Evolutionary conservation across 2,113 vertebrate species (phyloP).

Genomic region (Tachuris rubrigastra): DNA sequence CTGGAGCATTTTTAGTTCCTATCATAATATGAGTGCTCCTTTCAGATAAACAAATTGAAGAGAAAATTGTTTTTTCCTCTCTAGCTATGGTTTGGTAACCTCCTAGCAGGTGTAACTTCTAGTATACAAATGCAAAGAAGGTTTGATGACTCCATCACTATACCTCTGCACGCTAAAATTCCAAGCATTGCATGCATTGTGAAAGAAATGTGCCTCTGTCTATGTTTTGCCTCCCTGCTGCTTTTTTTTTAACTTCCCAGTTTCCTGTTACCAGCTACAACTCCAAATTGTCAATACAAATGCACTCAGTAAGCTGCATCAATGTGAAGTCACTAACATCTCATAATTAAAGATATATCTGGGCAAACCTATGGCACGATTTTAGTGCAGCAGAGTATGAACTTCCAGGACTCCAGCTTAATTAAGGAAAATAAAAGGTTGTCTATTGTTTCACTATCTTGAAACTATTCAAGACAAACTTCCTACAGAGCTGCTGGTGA

Average conservation of each 20-base stretch:
- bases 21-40: neutral
- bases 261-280: neutral
- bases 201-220: neutral
- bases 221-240: neutral
- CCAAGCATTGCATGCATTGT: neutral
- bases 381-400: neutral
- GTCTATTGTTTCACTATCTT: neutral
- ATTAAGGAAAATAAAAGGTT: neutral
- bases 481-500: neutral
- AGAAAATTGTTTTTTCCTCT: neutral
- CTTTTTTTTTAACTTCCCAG: neutral
- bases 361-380: neutral
- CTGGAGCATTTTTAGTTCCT: neutral
- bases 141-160: neutral
- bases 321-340: neutral
- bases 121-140: neutral
- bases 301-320: neutral
- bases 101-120: neutral
- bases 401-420: neutral
- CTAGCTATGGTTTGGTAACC: neutral
- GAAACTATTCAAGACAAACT: neutral
- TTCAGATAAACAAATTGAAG: neutral
- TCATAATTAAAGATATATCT: neutral
- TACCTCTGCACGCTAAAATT: neutral
- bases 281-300: neutral